Base-by-base conservation (phyloP, 2,113 vertebrate genomes). In the Phalacrocorax brasilianus region DNA sequence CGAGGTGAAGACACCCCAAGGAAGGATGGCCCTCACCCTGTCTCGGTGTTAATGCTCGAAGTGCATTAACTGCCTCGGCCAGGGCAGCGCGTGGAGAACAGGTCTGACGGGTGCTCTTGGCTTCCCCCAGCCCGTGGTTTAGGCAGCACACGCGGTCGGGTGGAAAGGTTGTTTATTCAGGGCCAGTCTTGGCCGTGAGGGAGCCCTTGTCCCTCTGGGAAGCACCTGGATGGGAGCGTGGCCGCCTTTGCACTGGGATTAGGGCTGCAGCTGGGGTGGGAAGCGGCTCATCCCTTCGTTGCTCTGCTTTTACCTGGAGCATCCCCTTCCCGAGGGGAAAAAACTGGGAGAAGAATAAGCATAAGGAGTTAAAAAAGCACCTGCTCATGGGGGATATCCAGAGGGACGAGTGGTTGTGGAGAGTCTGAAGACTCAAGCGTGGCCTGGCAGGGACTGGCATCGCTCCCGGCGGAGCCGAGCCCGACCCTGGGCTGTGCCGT, bases 211-310 rank as follows among this genome's bases (percentile, higher is more conserved):
- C 73, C 59, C 59, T 2, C 52, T 17, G 72, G 76, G 88, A n/a
- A 81, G 83, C n/a, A 1, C n/a, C 66, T 9, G 33, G 9, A 6
- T 26, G 58, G 65, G 32, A 52, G 35, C 71, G 3, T 5, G 20
- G 53, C 12, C 16, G 3, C 55, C 49, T n/a, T 3, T 8, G 26
- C 27, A 19, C 42, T 4, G 8, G 12, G 28, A 1, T 4, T 7
- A 11, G 33, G 74, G 53, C 24, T 15, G 35, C 16, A 27, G 12
- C 45, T 4, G 28, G 23, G 33, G 28, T 20, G 32, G 55, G 30
- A 24, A 0, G 2, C 1, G 33, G 42, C 33, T 80, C 24, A 3
- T 4, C 75, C 74, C 62, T 44, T 38, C 11, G 0, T 28, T 28
- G 22, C 22, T 21, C 38, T 14, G 75, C 49, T 81, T 49, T n/a